These are phyloP conservation scores for Aramus guarauna DNA, from an alignment of 2,113 vertebrate genomes.

Conservation along the genomic window DNA sequence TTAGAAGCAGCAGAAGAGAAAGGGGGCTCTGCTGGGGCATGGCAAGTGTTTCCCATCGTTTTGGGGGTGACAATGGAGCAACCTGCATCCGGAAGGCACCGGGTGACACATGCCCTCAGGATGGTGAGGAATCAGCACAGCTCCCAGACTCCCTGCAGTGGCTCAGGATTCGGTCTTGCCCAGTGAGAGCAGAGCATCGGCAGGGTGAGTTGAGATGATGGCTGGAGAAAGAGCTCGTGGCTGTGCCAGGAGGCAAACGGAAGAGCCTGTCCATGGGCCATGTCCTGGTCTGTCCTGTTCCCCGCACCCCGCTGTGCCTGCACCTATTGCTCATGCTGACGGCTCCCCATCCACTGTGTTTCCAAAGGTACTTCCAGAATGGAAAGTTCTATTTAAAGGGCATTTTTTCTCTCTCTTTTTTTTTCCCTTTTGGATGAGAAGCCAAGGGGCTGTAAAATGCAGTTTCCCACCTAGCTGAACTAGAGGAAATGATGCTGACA, in stretches of 20 bases:
- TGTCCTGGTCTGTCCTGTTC: background rate
- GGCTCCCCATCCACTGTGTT: background rate
- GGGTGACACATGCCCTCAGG: accelerated
- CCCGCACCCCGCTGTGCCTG: accelerated
- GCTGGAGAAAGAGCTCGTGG: background rate
- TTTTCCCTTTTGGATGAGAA: background rate
- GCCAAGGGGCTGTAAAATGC: slow-evolving; percentile 27
- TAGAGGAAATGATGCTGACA: slow-evolving; percentile 38
- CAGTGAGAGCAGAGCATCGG: accelerated
- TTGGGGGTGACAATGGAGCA: background rate
- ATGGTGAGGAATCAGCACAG: background rate
- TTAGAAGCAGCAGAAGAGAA: background rate
- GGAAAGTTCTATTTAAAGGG: slow-evolving; percentile 67
- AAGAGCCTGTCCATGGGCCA: background rate
- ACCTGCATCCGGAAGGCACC: accelerated
- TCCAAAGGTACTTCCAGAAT: slow-evolving; percentile 57
- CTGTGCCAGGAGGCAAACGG: accelerated
- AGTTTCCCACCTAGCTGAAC: slow-evolving; percentile 48
- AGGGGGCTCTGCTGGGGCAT: background rate
- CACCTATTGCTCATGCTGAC: background rate
- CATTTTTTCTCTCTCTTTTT: background rate
- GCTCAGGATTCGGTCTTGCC: background rate
- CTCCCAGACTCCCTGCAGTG: background rate
- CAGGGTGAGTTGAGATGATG: accelerated
- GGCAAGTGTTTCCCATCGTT: background rate